These are phyloP conservation scores for Doryteuthis pealeii DNA, from an alignment of 1,140 invertebrate genomes.

Conservation along the genomic window DNA sequence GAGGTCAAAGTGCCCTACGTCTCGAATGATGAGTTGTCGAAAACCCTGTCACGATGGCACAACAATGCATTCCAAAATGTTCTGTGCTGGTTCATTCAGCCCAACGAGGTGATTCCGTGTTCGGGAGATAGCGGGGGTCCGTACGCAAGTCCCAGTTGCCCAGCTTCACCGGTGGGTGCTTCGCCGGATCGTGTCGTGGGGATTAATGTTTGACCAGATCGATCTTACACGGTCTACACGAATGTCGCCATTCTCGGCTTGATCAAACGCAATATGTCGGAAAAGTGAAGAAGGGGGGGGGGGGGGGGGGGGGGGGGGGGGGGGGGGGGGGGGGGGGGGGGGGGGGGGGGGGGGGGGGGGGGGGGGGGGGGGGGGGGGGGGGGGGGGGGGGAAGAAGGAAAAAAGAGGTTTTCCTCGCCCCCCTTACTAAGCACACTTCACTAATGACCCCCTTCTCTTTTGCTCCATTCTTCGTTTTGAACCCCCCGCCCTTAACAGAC, in stretches of 20 bases:
- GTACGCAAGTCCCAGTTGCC: slow-evolving; percentile 40
- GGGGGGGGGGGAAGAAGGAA: no score
- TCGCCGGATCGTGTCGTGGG: slow-evolving; percentile 57
- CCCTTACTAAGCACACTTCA: no score
- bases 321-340: no score
- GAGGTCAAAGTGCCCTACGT: slow-evolving; percentile 45
- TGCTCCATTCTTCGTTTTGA: no score
- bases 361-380: no score
- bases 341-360: no score
- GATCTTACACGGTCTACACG: slow-evolving; percentile 53
- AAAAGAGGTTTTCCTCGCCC: no score
- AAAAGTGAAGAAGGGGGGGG: no score
- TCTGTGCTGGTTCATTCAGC: slow-evolving; percentile 69
- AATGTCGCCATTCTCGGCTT: slow-evolving; percentile 47
- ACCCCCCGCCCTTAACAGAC: no score
- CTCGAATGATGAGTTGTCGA: slow-evolving; percentile 31
- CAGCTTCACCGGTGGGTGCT: slow-evolving; percentile 27
- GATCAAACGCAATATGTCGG: slow-evolving; percentile 28
- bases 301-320: no score
- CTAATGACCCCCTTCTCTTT: no score
- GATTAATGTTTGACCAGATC: slow-evolving; percentile 40
- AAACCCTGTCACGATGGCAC: slow-evolving; percentile 19
- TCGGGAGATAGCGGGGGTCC: slow-evolving; percentile 63
- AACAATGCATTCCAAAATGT: slow-evolving; percentile 62
- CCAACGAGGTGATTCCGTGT: slow-evolving; percentile 68